These are phyloP conservation scores for Pinctada fucata DNA, from an alignment of 2,888 invertebrate species.

Conservation along the genomic window DNA sequence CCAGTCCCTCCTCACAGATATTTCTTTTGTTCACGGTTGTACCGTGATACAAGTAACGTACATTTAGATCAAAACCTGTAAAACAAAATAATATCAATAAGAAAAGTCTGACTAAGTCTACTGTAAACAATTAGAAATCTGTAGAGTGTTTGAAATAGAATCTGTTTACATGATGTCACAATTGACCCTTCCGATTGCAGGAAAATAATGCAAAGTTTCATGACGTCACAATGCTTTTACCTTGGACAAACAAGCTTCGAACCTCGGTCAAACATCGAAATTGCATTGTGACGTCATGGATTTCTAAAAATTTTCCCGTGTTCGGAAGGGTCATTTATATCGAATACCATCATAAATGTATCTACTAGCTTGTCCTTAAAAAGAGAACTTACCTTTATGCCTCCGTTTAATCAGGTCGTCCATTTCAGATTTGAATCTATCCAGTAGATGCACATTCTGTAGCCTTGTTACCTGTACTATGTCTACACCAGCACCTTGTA, in stretches of 20 bases:
- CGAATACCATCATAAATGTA: no score
- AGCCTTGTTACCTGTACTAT: constrained; percentile 48
- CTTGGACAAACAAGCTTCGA: no score
- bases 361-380: no score
- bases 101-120: not conserved
- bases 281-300: no score
- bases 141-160: not conserved
- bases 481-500: constrained; percentile 47
- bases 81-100: not conserved
- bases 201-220: no score
- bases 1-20: constrained; percentile 68
- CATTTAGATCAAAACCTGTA: constrained; percentile 59
- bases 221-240: no score
- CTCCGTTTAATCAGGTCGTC: constrained; percentile 41
- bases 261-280: no score
- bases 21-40: constrained; percentile 53
- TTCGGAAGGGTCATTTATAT: no score
- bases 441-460: constrained; percentile 45
- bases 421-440: constrained; percentile 49
- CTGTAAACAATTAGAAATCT: constrained; percentile 1
- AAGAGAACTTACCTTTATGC: constrained; percentile 36
- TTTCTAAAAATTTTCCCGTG: no score
- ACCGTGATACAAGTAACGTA: constrained; percentile 66
- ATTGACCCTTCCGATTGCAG: not conserved
- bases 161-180: not conserved